These are phyloP conservation scores for Nephrotoma guestfalica DNA, from an alignment of 2,888 invertebrate genomes.

Conservation along the genomic window DNA sequence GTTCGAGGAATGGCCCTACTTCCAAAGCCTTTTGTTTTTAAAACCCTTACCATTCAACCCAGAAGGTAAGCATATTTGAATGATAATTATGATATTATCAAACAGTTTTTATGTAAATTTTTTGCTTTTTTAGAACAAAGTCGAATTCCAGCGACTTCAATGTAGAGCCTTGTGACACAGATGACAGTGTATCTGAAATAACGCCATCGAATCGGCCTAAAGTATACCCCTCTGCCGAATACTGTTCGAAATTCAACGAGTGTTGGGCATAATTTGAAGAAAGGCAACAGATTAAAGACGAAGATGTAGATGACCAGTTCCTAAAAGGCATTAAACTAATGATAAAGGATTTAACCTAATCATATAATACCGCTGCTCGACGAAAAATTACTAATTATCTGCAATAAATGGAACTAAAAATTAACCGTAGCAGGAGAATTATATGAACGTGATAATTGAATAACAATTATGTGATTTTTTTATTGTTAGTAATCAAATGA, in stretches of 20 bases:
- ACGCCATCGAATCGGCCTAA: background rate
- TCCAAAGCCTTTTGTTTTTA: background rate
- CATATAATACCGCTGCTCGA: background rate
- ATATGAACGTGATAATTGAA: too few relatives aligned
- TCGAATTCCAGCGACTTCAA: background rate
- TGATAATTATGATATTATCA: background rate
- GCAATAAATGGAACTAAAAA: too few relatives aligned
- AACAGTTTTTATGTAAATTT: background rate
- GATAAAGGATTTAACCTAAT: background rate
- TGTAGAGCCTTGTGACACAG: background rate
- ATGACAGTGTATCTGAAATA: background rate
- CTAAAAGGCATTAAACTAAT: background rate
- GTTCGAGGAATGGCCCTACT: background rate
- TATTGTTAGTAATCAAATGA: too few relatives aligned
- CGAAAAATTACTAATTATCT: too few relatives aligned
- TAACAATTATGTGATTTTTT: too few relatives aligned
- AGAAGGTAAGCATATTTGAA: background rate
- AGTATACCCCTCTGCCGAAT: background rate
- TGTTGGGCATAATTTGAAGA: background rate
- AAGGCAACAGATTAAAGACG: background rate
- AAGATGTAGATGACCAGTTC: background rate
- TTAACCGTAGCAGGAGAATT: too few relatives aligned
- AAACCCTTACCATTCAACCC: background rate
- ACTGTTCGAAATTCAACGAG: background rate
- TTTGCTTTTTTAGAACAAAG: background rate